Evolutionary conservation across 2,888 invertebrate genomes (phyloP).

Genomic region (Shargacucullia verbasci): DNA sequence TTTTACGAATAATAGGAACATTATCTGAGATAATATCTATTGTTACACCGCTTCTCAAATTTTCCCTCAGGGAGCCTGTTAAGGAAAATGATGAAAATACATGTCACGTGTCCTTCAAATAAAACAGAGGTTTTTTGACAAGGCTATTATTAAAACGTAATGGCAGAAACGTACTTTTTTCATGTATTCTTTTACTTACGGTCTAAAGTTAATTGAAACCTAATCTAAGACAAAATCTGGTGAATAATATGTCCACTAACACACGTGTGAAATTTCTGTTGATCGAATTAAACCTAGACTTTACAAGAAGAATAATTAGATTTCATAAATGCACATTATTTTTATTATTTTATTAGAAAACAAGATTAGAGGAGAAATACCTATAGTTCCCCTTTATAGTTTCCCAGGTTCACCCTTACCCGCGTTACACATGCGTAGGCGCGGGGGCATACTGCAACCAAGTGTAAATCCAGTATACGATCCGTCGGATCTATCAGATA

Average conservation of each 20-base stretch:
- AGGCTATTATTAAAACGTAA: neutral
- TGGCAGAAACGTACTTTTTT: too few species aligned
- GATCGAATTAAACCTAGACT: too few species aligned
- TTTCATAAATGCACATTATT: too few species aligned
- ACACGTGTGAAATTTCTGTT: too few species aligned
- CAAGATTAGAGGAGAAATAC: too few species aligned
- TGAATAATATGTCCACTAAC: too few species aligned
- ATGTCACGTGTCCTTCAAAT: neutral
- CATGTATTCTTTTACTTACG: too few species aligned
- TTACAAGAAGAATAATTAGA: too few species aligned
- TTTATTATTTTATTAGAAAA: too few species aligned
- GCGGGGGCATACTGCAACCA: slow-evolving; percentile 14
- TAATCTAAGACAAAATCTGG: too few species aligned
- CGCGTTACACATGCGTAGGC: neutral
- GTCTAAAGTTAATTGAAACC: too few species aligned
- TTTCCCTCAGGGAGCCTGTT: neutral
- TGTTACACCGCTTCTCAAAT: neutral
- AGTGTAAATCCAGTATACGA: slow-evolving; percentile 11
- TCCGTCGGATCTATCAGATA: slow-evolving; percentile 40
- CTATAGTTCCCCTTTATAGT: too few species aligned
- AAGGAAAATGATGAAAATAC: neutral
- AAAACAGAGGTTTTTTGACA: neutral
- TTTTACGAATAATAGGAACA: slow-evolving; percentile 19
- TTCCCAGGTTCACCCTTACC: neutral
- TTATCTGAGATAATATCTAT: slow-evolving; percentile 12